Evolutionary conservation across 2,797 vertebrate species (phyloP), one percentile per base, ranked within the genome.

Genomic region (Xenopus petersii): DNA sequence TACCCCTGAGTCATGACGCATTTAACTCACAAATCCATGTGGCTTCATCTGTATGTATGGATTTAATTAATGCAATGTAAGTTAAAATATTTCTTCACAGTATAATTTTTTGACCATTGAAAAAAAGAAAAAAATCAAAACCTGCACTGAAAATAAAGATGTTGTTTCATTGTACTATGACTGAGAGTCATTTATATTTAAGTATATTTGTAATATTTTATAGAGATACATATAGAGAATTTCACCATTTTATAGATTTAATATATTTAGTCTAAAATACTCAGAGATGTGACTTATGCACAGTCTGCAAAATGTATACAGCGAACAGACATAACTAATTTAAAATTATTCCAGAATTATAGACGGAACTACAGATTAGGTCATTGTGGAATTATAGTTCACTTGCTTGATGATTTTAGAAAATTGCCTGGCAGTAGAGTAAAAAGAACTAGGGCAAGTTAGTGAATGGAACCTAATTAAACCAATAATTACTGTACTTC

Each of bases 381-480:
- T 89, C 89, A 89, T 86, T 81, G 77, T 85, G 87, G 88, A 90
- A 90, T 92, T 89, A 87, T 76, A 89, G 81, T 87, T 90, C 87
- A 84, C 87, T 85, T 88, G 87, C 86, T 87, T 90, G 90, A 89
- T 90, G 88, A 86, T 90, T 88, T 88, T 87, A 87, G 83, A 88
- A 91, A 92, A 91, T 90, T 91, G 87, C 87, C 82, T 92, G 89
- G 88, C 88, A 90, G 85, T 88, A 60, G 83, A 92, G 89, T 86
- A 92, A 92, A 92, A 88, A 82, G 82, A 87, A 87, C 86, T 81
- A 91, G 83, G 75, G 79, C 73, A 81, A 89, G 30, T 79, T 87
- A 80, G 84, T 87, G 85, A 90, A 88, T 86, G 84, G 84, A 15
- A 79, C 86, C 87, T 90, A 91, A 91, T 92, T 92, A 92, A 91